Evolutionary conservation across 2,888 invertebrate species (phyloP), one percentile per base, ranked within the genome.

Genomic region (Sinelater perroti): DNA sequence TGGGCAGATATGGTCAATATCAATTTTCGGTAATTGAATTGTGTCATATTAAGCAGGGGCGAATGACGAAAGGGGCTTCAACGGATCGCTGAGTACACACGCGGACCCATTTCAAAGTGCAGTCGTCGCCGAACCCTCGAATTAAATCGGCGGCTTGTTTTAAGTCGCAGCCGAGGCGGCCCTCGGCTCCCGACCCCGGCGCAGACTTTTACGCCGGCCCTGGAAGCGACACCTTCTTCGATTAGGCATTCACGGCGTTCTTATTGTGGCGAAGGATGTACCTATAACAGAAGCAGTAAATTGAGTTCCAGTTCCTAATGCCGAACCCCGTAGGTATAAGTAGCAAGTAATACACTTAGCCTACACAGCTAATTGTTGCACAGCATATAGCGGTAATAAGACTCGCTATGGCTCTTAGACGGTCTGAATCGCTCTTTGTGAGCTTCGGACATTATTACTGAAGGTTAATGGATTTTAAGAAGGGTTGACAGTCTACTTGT

Each of bases 391-490:
- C 71, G 73, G 73, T 74, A 75, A 75, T 75, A 77, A 76, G 75
- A 74, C 75, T 69, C 76, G 76, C 74, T 74, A 67, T 67, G 70
- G 76, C 77, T 77, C 76, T 78, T 77, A 77, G 75, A 74, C 72
- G 70, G 71, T 63, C 72, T 73, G 72, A 72, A 76, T 76, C 75
- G 76, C 68, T 69, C 78, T 78, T 78, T 78, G 77, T 78, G 76
- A 75, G 72, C 77, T 77, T 78, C 76, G 78, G 78, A 78, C 78
- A 78, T 77, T 78, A 78, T 78, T 77, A 78, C 75, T 75, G 75
- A 72, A 71, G 76, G 76, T 77, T 78, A 78, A 78, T 78, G 78
- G 78, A 78, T 78, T 78, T 77, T 77, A 77, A 76, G 75, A 78
- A 78, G 78, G 78, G 78, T 76, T 77, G 74, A 72, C 69, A 68